phyloP scores from a whole-genome alignment of 2,113 vertebrate species.

The Eretmochelys imbricata region DNA sequence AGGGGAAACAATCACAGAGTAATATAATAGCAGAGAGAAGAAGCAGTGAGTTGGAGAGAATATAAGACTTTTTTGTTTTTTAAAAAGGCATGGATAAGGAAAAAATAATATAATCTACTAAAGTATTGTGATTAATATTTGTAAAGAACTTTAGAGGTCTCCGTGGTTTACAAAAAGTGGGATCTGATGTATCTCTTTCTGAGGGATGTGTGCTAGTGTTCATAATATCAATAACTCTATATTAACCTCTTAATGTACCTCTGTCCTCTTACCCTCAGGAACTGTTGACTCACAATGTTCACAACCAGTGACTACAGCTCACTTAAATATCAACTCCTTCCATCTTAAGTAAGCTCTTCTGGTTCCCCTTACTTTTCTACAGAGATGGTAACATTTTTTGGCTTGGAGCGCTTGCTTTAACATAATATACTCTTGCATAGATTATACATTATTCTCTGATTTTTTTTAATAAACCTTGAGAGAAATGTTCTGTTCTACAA shows the following conservation, averaged over 20 bases:
- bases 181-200: rapidly evolving
- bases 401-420: not conserved
- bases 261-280: rapidly evolving
- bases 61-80: not conserved
- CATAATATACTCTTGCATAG: not conserved
- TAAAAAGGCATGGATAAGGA: rapidly evolving
- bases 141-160: rapidly evolving
- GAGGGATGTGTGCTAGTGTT: not conserved
- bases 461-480: not conserved
- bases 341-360: not conserved
- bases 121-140: not conserved
- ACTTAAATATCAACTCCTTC: not conserved
- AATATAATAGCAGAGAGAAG: not conserved
- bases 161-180: not conserved
- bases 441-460: not conserved
- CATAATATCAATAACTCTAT: rapidly evolving
- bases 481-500: rapidly evolving
- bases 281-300: rapidly evolving
- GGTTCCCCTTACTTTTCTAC: not conserved
- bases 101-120: not conserved
- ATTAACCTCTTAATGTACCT: not conserved
- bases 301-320: rapidly evolving
- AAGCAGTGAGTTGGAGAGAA: not conserved
- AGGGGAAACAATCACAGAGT: not conserved
- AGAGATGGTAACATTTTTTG: not conserved